Evolutionary conservation across 2,797 vertebrate genomes (phyloP).

Genomic region (Poeciliopsis turneri): DNA sequence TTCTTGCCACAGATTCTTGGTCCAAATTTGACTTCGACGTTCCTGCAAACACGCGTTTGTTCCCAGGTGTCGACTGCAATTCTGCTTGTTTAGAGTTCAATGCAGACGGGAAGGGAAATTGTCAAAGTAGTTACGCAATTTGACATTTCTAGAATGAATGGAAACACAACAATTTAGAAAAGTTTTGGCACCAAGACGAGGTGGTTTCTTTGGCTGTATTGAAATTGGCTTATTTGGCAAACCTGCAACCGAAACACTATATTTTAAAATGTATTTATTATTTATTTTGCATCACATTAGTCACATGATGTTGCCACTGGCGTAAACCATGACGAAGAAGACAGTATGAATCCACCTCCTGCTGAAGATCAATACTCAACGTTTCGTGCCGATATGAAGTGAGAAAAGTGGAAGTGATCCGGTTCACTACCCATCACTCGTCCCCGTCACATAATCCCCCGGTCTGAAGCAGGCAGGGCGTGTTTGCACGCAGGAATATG

Average conservation of each 20-base stretch:
- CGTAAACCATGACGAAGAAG: too few species aligned
- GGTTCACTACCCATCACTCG: neutral
- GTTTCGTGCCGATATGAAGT: neutral
- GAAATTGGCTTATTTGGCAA: too few species aligned
- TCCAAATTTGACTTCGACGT: neutral
- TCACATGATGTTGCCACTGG: too few species aligned
- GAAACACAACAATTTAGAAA: too few species aligned
- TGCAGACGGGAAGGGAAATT: neutral
- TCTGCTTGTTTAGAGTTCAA: neutral
- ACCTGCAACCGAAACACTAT: too few species aligned
- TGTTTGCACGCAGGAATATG: neutral
- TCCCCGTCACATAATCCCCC: neutral
- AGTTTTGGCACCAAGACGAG: too few species aligned
- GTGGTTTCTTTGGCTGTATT: too few species aligned
- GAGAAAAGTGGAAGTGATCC: neutral
- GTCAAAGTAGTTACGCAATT: neutral
- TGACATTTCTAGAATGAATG: too few species aligned
- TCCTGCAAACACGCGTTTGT: neutral
- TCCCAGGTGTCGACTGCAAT: neutral
- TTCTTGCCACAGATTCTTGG: neutral
- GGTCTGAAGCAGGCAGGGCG: neutral
- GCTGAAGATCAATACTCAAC: neutral
- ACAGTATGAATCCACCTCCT: neutral
- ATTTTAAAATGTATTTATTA: too few species aligned
- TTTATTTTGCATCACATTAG: too few species aligned